Base-by-base conservation (phyloP, 2,888 invertebrate species). In the Hyppa rectilinea region DNA sequence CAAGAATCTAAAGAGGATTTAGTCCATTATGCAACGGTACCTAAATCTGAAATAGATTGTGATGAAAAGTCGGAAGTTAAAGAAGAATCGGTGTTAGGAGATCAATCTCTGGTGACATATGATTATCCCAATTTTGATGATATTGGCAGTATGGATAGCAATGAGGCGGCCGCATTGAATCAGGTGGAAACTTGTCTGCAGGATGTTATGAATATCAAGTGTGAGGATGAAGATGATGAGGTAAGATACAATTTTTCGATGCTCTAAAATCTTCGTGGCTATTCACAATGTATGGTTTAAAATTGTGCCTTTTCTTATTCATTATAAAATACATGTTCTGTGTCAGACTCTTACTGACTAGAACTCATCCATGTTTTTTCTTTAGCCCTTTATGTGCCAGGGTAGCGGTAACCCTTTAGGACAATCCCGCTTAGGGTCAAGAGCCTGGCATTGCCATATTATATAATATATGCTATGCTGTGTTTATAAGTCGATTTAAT, bases 111-210 rank as follows among this genome's bases (percentile, higher is more conserved):
- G 9, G 88, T 91, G 2, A 85, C 90, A 0, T 92, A 91, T 86
- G 92, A 92, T 65, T 93, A 91, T 82, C 91, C 92, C 0, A 89
- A 86, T 66, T 91, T 91, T 78, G 93, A 92, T 75, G 94, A 94
- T 49, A 60, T 53, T 20, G 68, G 52, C 34, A 95, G 93, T 70
- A 91, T 93, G 84, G 94, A 94, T 38, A 95, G 95, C 69, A 90
- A 90, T 75, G 94, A 95, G 5, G 93, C 92, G 0, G 82, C 87
- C 0, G 95, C 93, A 0, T 80, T 95, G 36, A 91, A 90, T 20
- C 93, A 92, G 69, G 95, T 95, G 0, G 95, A 95, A 67, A 89
- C 93, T 0, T 95, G 95, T 80, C 78, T 95, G 59, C 91, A 91
- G 52, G 94, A 94, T 59, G 90, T 91, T 26, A 72, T 90, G 23